These are phyloP conservation scores for Ectemnius cavifrons DNA, from an alignment of 2,888 invertebrate species.

Conservation along the genomic window DNA sequence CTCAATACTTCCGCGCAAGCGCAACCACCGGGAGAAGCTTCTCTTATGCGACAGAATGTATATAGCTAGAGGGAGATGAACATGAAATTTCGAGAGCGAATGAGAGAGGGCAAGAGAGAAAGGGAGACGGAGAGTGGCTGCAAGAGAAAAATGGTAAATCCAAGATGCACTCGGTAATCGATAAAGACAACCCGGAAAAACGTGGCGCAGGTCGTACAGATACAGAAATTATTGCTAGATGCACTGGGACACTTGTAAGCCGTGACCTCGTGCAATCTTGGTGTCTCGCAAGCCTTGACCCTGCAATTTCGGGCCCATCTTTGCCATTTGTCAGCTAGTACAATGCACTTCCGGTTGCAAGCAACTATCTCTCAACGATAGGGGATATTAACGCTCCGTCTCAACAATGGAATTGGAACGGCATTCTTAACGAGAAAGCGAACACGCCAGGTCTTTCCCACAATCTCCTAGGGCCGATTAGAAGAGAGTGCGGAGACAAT, in stretches of 20 bases:
- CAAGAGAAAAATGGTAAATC: conserved; percentile 16
- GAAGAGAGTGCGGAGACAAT: neutral
- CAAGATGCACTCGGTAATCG: conserved; percentile 14
- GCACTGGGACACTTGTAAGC: conserved; percentile 41
- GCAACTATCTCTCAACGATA: neutral
- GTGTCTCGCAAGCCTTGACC: conserved; percentile 53
- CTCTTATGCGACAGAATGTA: conserved; percentile 56
- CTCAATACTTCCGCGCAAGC: conserved; percentile 74
- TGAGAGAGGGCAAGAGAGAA: conserved; percentile 23
- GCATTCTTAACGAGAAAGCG: neutral
- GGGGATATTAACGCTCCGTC: neutral
- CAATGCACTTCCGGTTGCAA: neutral
- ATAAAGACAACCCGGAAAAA: conserved; percentile 14
- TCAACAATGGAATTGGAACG: neutral
- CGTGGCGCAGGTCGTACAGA: neutral
- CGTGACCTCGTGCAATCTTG: conserved; percentile 58
- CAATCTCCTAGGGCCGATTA: neutral
- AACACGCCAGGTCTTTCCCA: neutral
- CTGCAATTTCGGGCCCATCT: conserved; percentile 19
- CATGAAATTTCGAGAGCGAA: conserved; percentile 55
- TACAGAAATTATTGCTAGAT: conserved; percentile 15
- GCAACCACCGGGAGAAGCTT: conserved; percentile 52
- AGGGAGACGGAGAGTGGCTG: neutral
- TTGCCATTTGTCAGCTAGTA: neutral
- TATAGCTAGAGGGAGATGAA: conserved; percentile 36